Evolutionary conservation across 2,888 invertebrate species (phyloP).

Genomic region (Blomia tropicalis): DNA sequence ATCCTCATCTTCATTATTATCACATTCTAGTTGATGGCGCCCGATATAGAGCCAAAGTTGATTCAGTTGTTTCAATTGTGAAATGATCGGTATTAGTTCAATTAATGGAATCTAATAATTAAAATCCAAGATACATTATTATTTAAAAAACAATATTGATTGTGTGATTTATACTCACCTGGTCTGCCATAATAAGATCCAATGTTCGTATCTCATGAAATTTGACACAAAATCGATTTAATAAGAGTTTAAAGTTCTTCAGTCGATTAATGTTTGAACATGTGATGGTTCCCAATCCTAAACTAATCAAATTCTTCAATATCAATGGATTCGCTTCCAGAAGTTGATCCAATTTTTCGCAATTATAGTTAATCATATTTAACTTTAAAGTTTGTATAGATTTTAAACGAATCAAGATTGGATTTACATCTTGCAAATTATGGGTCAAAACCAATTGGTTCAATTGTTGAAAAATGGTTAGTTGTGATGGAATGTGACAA

Average conservation of each 20-base stretch:
- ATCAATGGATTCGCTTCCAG: not conserved
- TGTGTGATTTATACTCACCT: not conserved
- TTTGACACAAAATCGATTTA: not conserved
- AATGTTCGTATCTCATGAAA: not conserved
- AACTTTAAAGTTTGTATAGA: not conserved
- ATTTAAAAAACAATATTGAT: too few relatives aligned
- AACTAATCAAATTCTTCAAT: not conserved
- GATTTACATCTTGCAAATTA: not conserved
- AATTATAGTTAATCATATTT: not conserved
- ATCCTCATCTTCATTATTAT: too few relatives aligned
- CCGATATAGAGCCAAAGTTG: not conserved
- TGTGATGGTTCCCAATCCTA: not conserved
- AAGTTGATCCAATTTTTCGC: not conserved
- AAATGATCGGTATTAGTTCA: not conserved
- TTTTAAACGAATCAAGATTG: not conserved
- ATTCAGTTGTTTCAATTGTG: not conserved
- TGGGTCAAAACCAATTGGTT: not conserved
- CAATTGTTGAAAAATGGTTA: not conserved
- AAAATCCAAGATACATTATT: too few relatives aligned
- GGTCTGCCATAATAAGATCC: not conserved
- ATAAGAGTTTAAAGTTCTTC: not conserved
- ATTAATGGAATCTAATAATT: not conserved
- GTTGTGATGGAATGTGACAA: not conserved
- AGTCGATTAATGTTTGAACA: not conserved
- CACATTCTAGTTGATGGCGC: not conserved